Evolutionary conservation across 92 coral and sea anemone species (phyloP).

Genomic region (Bergia sp.): DNA sequence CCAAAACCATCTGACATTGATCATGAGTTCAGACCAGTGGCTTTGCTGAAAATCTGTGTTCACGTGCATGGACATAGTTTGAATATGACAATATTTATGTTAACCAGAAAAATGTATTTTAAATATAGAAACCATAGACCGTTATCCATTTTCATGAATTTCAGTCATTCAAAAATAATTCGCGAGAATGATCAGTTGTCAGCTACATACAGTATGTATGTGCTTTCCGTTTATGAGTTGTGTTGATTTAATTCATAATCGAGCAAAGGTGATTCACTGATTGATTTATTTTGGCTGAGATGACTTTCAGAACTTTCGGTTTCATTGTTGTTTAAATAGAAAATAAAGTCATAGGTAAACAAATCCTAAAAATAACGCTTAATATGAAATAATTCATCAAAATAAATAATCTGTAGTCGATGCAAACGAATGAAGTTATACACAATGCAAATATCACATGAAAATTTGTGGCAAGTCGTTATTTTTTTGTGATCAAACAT

Average conservation of each 20-base stretch:
- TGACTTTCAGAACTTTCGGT: conserved; percentile 7
- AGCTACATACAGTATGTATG: too few species aligned
- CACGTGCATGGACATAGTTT: too few species aligned
- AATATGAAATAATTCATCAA: background rate
- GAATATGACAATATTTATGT: too few species aligned
- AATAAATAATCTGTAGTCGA: background rate
- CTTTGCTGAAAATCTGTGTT: too few species aligned
- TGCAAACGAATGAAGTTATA: background rate
- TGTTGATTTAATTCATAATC: background rate
- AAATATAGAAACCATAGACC: too few species aligned
- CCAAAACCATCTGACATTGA: too few species aligned
- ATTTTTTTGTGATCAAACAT: background rate
- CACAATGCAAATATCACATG: background rate
- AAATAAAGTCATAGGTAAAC: background rate
- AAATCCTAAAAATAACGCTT: background rate
- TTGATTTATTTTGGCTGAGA: background rate
- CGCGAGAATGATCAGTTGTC: background rate
- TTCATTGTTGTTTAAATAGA: background rate
- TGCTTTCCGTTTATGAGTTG: background rate
- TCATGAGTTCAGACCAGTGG: too few species aligned
- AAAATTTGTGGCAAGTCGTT: background rate
- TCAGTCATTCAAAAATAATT: background rate
- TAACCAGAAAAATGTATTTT: too few species aligned
- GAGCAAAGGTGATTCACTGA: background rate
- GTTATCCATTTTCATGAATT: background rate